phyloP scores from a whole-genome alignment of 2,113 vertebrate species.

The Seriola aureovittata region DNA sequence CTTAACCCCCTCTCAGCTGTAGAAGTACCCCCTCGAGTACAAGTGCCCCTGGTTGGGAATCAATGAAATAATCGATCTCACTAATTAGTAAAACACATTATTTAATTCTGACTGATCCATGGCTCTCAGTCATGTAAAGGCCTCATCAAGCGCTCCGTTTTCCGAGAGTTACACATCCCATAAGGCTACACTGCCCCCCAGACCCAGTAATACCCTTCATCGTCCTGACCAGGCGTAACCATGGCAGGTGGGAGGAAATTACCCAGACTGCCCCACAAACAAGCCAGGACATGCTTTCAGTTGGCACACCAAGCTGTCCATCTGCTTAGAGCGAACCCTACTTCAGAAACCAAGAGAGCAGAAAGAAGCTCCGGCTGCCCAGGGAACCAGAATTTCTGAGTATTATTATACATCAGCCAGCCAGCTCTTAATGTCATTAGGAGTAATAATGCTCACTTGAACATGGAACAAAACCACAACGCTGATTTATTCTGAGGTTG shows the following conservation, averaged over 20 bases:
- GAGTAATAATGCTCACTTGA: slow-evolving; percentile 81
- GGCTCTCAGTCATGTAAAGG: slow-evolving; percentile 45
- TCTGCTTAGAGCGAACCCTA: slow-evolving; percentile 79
- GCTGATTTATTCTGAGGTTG: slow-evolving; percentile 71
- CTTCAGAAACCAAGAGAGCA: slow-evolving; percentile 68
- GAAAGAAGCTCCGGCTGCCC: slow-evolving; percentile 50
- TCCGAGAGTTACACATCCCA: slow-evolving; percentile 56
- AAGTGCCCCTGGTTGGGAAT: slow-evolving; percentile 16
- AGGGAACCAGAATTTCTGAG: slow-evolving; percentile 57
- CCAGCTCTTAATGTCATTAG: slow-evolving; percentile 77
- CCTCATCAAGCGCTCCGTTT: slow-evolving; percentile 35
- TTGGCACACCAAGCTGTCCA: slow-evolving; percentile 83
- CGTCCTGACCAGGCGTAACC: slow-evolving; percentile 72
- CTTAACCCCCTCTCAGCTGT: background rate
- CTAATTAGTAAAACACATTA: slow-evolving; percentile 69
- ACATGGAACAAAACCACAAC: slow-evolving; percentile 67
- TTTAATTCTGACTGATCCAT: slow-evolving; percentile 60
- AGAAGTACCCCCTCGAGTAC: slow-evolving; percentile 5
- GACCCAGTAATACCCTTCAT: slow-evolving; percentile 77
- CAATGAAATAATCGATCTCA: slow-evolving; percentile 49
- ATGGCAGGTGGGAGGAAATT: slow-evolving; percentile 84
- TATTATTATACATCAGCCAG: slow-evolving; percentile 71
- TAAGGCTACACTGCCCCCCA: slow-evolving; percentile 60
- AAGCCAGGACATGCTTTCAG: slow-evolving; percentile 81
- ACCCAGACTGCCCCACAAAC: slow-evolving; percentile 84